Base-by-base conservation (phyloP, 2,888 invertebrate genomes). In the Calameuta pallipes region DNA sequence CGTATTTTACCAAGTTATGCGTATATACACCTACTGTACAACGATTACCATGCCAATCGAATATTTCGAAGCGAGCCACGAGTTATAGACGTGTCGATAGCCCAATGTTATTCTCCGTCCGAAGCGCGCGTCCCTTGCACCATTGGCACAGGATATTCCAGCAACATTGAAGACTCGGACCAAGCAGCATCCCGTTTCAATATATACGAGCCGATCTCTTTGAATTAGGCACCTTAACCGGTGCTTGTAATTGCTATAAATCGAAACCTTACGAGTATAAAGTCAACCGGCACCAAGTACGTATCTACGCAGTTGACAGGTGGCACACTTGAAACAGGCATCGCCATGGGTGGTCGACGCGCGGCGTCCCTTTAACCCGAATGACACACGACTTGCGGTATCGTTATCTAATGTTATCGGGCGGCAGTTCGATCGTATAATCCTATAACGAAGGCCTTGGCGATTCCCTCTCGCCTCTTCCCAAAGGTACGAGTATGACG, bases 361-460 rank as follows among this genome's bases (percentile, higher is more conserved):
- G 69, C 76, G 78, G 68, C 75, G 73, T 78, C 78, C 35, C 68
- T 73, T 34, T 71, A 11, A 35, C 56, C 70, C 76, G 73, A 73
- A 76, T 78, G 75, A 35, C 6, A 68, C 71, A 69, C 78, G 75
- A 73, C 76, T 78, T 75, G 76, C 70, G 73, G 68, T 68, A 33
- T 73, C 41, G 76, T 76, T 76, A 76, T 75, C 78, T 76, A 73
- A 78, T 78, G 78, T 78, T 75, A 56, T 75, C 75, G 74, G 73
- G 34, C 71, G 36, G 13, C 56, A 41, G 37, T 78, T 70, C 34
- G 78, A 78, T 78, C 69, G 41, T 78, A 71, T 3, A 71, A 23
- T 23, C 23, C 23, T 9, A 56, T 23, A 56, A 56, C 56, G 56
- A 23, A 56, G 23, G 6, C 23, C 56, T 56, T 23, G 56, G 23